Conservation (phyloP, 2,797 vertebrate species). For the Phataginus tricuspis region DNA sequence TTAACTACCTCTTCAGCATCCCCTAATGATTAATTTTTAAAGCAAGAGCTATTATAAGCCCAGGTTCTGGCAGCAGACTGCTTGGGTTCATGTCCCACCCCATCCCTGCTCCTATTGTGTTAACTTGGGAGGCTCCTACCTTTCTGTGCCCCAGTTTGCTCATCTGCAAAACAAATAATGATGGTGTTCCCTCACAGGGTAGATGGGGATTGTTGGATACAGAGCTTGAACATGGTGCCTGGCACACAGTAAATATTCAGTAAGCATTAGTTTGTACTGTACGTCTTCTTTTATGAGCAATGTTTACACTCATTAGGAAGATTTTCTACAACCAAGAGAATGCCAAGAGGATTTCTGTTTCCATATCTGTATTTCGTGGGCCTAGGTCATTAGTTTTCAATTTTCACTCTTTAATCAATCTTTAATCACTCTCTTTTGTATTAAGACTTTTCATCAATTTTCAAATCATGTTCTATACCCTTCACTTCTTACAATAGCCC, state of each 20-base stretch:
- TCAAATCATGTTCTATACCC: not conserved
- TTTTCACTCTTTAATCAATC: not conserved
- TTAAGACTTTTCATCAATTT: slow-evolving; percentile 14
- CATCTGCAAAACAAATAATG: not conserved
- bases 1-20: not conserved
- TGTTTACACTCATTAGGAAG: not conserved
- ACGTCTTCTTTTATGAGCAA: not conserved
- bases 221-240: not conserved
- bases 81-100: not conserved
- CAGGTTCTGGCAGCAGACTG: not conserved
- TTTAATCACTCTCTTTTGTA: not conserved
- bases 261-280: not conserved
- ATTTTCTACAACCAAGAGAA: not conserved
- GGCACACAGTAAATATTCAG: not conserved
- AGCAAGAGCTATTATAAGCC: not conserved
- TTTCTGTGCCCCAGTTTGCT: not conserved
- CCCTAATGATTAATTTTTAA: not conserved
- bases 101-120: not conserved
- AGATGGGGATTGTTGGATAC: not conserved
- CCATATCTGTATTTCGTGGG: not conserved
- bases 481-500: not conserved
- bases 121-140: not conserved
- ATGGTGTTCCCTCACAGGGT: not conserved
- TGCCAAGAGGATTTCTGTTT: not conserved
- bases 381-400: not conserved